Conservation (phyloP, 2,113 vertebrate species). For the Platichthys flesus region DNA sequence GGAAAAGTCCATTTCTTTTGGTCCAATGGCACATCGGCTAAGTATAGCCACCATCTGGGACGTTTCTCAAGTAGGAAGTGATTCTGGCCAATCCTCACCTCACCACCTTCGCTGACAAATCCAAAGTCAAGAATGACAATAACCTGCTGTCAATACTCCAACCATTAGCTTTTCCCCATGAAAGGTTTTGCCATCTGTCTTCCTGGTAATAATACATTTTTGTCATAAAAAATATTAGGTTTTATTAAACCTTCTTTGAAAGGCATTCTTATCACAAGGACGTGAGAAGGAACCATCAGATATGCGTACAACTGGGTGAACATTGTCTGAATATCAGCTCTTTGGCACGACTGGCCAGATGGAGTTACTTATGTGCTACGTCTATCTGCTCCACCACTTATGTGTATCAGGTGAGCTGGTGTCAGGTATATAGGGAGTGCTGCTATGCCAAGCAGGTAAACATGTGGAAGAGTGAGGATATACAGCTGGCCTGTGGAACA, state of each 20-base stretch:
- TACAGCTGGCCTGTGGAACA: neutral
- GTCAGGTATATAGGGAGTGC: neutral
- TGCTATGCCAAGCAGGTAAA: neutral
- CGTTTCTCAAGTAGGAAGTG: neutral
- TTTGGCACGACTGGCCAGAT: neutral
- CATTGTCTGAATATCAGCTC: too few relatives aligned
- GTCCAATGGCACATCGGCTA: neutral
- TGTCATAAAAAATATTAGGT: too few relatives aligned
- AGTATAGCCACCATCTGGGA: conserved; percentile 24
- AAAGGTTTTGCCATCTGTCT: too few relatives aligned
- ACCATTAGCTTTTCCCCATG: too few relatives aligned
- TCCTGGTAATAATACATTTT: too few relatives aligned
- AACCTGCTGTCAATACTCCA: neutral
- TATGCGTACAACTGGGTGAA: neutral
- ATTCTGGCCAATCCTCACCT: neutral
- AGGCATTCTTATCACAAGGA: too few relatives aligned
- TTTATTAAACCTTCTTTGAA: too few relatives aligned
- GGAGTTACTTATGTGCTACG: neutral
- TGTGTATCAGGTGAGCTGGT: neutral
- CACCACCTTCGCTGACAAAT: neutral
- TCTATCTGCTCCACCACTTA: neutral
- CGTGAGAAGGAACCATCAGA: too few relatives aligned
- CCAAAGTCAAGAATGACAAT: neutral
- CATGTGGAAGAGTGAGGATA: neutral
- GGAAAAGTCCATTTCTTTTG: conserved; percentile 5